phyloP scores from a whole-genome alignment of 92 coral and sea anemone genomes.

The Siderastrea radians region DNA sequence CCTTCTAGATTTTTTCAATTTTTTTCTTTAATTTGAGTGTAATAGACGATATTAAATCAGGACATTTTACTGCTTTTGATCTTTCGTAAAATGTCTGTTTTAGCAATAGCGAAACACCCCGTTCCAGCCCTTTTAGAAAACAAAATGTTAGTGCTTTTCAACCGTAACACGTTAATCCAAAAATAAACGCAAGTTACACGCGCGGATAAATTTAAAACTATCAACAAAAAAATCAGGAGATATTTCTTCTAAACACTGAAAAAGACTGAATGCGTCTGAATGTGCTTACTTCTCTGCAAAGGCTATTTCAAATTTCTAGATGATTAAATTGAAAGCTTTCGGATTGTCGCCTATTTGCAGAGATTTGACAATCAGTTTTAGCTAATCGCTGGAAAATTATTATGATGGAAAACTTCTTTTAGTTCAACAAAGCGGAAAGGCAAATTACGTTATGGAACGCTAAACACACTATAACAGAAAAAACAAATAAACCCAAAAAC shows the following conservation, averaged over 20 bases:
- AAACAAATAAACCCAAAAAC: constrained; percentile 20
- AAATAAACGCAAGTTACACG: constrained; percentile 14
- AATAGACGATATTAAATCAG: not conserved
- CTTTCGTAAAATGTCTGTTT: not conserved
- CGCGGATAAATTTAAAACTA: not conserved
- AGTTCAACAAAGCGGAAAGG: constrained; percentile 25
- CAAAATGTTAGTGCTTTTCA: not conserved
- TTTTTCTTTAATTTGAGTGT: not conserved
- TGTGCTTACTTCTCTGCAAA: not conserved
- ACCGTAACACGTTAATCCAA: not conserved
- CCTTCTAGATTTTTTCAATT: not conserved
- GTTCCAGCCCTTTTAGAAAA: not conserved
- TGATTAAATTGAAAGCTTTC: not conserved
- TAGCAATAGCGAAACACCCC: not conserved
- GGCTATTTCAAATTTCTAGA: not conserved
- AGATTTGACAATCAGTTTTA: not conserved
- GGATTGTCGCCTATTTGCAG: not conserved
- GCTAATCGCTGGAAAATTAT: not conserved
- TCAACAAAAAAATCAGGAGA: not conserved
- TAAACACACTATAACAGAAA: constrained; percentile 33
- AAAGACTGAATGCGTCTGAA: not conserved
- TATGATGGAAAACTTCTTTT: not conserved
- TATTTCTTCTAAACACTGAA: not conserved
- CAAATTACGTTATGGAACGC: constrained; percentile 54
- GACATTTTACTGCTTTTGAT: no score